Conservation (phyloP, 2,888 invertebrate genomes). For the Panorpa germanica region DNA sequence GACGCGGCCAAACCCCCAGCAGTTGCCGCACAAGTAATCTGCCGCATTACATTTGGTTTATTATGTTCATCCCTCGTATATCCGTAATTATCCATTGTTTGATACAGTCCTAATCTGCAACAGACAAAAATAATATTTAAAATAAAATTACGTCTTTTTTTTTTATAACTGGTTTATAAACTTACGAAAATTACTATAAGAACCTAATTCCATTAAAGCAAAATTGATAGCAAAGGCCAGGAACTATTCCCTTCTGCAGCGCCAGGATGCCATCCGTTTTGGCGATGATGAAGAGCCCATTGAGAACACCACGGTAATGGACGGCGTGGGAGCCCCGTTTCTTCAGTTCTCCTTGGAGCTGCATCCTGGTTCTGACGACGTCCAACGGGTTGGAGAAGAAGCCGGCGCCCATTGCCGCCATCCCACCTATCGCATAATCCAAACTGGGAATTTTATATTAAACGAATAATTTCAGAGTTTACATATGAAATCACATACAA, state of each 20-base stretch:
- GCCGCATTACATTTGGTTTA: no score
- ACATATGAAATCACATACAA: no score
- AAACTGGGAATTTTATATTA: no score
- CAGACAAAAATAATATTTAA: no score
- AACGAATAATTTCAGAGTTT: no score
- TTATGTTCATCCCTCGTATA: no score
- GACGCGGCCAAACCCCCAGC: no score
- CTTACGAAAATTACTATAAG: neutral
- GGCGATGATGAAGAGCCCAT: conserved; percentile 41
- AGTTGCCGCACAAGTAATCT: no score
- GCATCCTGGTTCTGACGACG: conserved; percentile 51
- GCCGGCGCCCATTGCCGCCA: conserved; percentile 57
- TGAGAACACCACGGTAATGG: conserved; percentile 40
- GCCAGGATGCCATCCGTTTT: conserved; percentile 43
- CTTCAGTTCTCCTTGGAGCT: conserved; percentile 43
- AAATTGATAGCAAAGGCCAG: conserved; percentile 49
- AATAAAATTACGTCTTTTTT: no score
- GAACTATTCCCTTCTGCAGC: conserved; percentile 39
- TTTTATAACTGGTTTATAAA: neutral
- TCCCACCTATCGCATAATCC: conserved; percentile 61
- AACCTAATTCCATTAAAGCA: conserved; percentile 12
- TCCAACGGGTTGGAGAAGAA: conserved; percentile 49
- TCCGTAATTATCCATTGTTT: no score
- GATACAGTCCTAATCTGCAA: no score
- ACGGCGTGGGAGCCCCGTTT: conserved; percentile 35